A percentile compares a stretch with the other conserved stretches of the same genome.
phyloP scores from a whole-genome alignment of 2,113 vertebrate species.

The Emydura subglobosa region DNA sequence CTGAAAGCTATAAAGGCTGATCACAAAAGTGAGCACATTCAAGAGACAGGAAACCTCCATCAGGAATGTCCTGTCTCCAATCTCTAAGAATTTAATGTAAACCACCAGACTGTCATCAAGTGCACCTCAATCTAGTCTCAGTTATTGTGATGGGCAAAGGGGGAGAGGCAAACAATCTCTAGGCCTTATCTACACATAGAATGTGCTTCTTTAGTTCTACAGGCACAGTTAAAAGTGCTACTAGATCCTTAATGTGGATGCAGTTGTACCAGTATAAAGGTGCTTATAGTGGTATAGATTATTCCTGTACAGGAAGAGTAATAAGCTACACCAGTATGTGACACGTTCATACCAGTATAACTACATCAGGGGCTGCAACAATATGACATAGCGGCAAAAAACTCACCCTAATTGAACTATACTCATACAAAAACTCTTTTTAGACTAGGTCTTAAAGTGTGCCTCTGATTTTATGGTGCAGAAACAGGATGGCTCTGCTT shows the following conservation, averaged over 20 bases:
- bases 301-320: background rate
- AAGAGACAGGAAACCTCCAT: background rate
- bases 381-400: background rate
- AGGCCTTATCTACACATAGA: background rate
- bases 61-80: background rate
- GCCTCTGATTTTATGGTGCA: background rate
- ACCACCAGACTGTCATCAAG: background rate
- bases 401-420: background rate
- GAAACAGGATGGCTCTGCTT: background rate
- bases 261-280: background rate
- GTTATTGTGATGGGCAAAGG: background rate
- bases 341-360: background rate
- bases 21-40: background rate
- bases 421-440: background rate
- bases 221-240: background rate
- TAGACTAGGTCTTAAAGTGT: accelerated
- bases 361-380: background rate
- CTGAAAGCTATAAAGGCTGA: background rate
- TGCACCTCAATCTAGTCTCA: background rate
- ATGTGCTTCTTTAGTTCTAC: background rate
- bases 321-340: background rate
- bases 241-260: background rate
- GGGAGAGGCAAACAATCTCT: background rate
- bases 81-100: background rate
- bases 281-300: background rate